These are phyloP conservation scores for Cyrtonyx montezumae DNA, from an alignment of 2,113 vertebrate species.

Conservation along the genomic window DNA sequence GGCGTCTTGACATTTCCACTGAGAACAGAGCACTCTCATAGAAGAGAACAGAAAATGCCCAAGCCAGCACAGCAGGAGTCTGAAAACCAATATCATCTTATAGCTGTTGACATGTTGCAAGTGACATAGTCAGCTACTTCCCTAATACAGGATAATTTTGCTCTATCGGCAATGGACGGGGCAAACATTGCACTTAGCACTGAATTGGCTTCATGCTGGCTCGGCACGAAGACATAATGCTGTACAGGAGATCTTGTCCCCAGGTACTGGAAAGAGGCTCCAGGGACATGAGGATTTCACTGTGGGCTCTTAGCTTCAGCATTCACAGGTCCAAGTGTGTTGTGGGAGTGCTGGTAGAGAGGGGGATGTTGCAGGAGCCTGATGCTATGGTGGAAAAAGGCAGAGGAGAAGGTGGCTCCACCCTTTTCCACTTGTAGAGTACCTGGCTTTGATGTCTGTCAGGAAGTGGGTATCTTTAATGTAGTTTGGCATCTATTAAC, in stretches of 20 bases:
- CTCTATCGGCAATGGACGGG: constrained; percentile 41
- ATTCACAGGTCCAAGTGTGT: neutral
- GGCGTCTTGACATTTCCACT: neutral
- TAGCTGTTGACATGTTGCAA: constrained; percentile 50
- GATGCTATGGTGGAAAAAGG: fast-evolving
- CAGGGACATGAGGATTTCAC: neutral
- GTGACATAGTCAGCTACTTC: constrained; percentile 54
- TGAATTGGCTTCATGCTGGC: constrained; percentile 45
- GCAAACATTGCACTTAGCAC: constrained; percentile 40
- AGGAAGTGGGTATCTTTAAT: neutral
- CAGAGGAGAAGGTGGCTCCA: neutral
- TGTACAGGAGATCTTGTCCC: neutral
- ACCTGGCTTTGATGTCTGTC: neutral
- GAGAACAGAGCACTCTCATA: constrained; percentile 20
- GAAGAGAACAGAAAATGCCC: constrained; percentile 53
- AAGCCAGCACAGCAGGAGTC: constrained; percentile 69
- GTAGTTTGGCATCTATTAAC: constrained; percentile 41
- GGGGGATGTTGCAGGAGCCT: neutral
- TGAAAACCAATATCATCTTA: constrained; percentile 72
- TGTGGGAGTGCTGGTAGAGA: neutral
- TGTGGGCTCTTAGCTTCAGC: neutral
- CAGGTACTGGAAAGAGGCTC: neutral
- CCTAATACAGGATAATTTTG: constrained; percentile 72
- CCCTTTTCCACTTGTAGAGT: neutral
- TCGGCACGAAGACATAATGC: constrained; percentile 5